Conservation (phyloP, 1,140 invertebrate species). For the Drosophila persimilis region DNA sequence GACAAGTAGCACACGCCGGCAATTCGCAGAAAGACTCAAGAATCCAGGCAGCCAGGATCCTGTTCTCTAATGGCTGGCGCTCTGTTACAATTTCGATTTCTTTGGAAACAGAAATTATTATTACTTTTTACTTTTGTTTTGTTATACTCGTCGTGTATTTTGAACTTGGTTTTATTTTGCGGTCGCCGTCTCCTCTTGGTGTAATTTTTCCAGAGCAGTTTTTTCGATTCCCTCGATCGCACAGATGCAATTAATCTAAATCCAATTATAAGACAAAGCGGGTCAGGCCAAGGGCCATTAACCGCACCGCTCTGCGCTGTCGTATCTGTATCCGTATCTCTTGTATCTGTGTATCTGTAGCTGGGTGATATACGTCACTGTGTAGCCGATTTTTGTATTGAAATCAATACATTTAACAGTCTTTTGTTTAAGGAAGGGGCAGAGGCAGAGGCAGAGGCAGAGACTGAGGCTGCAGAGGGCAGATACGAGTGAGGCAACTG, state of each 20-base stretch:
- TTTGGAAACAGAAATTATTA: conserved; percentile 50
- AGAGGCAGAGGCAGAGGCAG: too few relatives aligned
- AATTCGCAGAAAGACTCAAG: conserved; percentile 60
- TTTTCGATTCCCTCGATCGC: conserved; percentile 39
- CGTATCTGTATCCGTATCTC: conserved; percentile 11
- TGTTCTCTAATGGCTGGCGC: conserved; percentile 29
- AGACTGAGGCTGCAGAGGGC: too few relatives aligned
- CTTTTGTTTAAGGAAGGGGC: conserved; percentile 45
- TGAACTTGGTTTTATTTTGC: neutral
- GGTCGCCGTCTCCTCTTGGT: conserved; percentile 18
- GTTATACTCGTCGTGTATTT: neutral
- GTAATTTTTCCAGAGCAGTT: conserved; percentile 72
- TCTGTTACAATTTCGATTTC: conserved; percentile 63
- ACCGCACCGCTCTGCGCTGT: conserved; percentile 21
- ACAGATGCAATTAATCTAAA: conserved; percentile 82
- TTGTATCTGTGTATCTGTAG: conserved; percentile 10
- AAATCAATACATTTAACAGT: conserved; percentile 71
- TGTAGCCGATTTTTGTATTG: conserved; percentile 62
- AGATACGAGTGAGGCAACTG: neutral
- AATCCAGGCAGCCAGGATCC: conserved; percentile 11
- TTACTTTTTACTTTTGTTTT: conserved; percentile 21
- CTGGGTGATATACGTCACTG: conserved; percentile 45
- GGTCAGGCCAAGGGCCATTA: conserved; percentile 54
- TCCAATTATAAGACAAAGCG: conserved; percentile 81
- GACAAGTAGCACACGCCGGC: conserved; percentile 65